Conservation (phyloP, 1,140 invertebrate genomes). For the Rhynchophorus ferrugineus region DNA sequence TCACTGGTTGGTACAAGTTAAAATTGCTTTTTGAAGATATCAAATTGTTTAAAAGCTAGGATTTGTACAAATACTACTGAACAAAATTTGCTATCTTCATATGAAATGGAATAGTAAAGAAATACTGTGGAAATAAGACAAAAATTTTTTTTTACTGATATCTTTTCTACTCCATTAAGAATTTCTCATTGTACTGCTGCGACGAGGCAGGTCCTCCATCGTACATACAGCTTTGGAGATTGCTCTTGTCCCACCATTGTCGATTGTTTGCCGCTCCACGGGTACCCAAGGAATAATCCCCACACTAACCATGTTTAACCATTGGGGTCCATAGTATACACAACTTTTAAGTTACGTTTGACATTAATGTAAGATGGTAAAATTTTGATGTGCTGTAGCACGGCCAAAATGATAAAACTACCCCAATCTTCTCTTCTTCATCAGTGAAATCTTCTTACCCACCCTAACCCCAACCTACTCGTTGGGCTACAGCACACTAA, state of each 20-base stretch:
- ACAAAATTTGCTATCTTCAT: not conserved
- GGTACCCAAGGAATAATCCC: not conserved
- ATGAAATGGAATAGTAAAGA: constrained; percentile 5
- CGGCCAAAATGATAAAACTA: constrained; percentile 26
- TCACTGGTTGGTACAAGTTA: too few species aligned
- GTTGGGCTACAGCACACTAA: constrained; percentile 41
- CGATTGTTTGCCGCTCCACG: constrained; percentile 7
- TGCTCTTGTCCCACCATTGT: constrained; percentile 27
- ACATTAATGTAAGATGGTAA: constrained; percentile 7
- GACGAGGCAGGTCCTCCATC: constrained; percentile 30
- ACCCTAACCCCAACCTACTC: constrained; percentile 32
- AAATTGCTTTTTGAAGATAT: too few species aligned
- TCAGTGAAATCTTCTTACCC: constrained; percentile 35
- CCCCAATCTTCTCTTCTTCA: constrained; percentile 4
- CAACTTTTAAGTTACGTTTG: not conserved
- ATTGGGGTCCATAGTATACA: not conserved
- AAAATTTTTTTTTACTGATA: constrained; percentile 3
- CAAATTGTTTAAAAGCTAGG: too few species aligned
- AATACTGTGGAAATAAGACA: not conserved
- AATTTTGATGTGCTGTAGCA: constrained; percentile 41
- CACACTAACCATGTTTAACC: not conserved
- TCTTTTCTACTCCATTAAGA: constrained; percentile 7
- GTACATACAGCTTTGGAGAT: constrained; percentile 33
- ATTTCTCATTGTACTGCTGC: constrained; percentile 19
- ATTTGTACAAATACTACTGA: too few species aligned